phyloP scores from a whole-genome alignment of 1,140 invertebrate genomes.

The Mylabris phalerata region DNA sequence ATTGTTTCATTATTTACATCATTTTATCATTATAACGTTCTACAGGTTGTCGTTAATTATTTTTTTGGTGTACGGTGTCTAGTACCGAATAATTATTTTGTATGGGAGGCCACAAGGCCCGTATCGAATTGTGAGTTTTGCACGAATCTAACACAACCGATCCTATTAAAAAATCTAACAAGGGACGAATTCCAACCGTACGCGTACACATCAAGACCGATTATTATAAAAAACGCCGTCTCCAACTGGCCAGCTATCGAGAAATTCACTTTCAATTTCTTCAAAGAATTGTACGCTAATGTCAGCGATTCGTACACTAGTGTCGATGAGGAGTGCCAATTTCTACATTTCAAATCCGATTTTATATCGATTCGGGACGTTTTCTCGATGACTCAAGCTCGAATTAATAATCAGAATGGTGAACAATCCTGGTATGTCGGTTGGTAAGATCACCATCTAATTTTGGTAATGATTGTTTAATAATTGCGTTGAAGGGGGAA shows the following conservation, averaged over 20 bases:
- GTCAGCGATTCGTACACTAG: slow-evolving; percentile 59
- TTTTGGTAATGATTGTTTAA: not conserved
- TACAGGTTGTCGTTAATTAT: slow-evolving; percentile 13
- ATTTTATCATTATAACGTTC: not conserved
- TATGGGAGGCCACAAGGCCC: slow-evolving; percentile 79
- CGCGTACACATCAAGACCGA: slow-evolving; percentile 74
- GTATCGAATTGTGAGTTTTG: slow-evolving; percentile 76
- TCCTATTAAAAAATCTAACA: slow-evolving; percentile 59
- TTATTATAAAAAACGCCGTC: slow-evolving; percentile 72
- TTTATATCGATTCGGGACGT: slow-evolving; percentile 71
- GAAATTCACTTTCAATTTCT: slow-evolving; percentile 66
- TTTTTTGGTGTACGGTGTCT: slow-evolving; percentile 57
- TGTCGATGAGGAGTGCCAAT: slow-evolving; percentile 75
- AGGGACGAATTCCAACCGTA: slow-evolving; percentile 57
- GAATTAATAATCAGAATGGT: slow-evolving; percentile 55
- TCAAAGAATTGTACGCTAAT: slow-evolving; percentile 65
- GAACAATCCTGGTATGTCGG: slow-evolving; percentile 83
- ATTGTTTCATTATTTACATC: not conserved
- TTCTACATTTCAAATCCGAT: slow-evolving; percentile 83
- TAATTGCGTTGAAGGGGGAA: slow-evolving; percentile 61
- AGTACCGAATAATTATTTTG: slow-evolving; percentile 72
- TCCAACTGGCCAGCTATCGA: slow-evolving; percentile 69
- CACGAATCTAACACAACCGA: slow-evolving; percentile 43
- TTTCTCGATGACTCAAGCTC: slow-evolving; percentile 63
- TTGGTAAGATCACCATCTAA: slow-evolving; percentile 58